phyloP scores from a whole-genome alignment of 2,113 vertebrate genomes.

The Cnemophilus loriae region DNA sequence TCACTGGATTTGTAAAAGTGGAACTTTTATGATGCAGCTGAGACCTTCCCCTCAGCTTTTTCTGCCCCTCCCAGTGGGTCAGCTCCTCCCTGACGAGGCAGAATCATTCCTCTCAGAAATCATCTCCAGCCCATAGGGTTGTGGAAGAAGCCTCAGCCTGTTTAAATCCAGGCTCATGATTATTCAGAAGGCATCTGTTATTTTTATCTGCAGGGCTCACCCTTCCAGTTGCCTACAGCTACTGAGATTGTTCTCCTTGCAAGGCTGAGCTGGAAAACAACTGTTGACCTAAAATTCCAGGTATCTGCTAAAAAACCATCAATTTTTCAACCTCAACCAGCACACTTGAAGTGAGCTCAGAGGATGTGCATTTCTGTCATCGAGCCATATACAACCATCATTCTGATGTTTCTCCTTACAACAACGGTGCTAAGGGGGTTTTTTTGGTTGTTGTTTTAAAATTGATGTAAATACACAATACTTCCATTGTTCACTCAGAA shows the following conservation, averaged over 20 bases:
- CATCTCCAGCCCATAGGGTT: background rate
- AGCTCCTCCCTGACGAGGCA: background rate
- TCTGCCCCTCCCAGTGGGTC: background rate
- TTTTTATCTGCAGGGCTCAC: background rate
- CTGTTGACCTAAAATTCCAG: background rate
- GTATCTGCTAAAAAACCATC: background rate
- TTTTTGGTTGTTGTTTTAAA: background rate
- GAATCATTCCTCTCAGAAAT: background rate
- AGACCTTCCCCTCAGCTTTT: background rate
- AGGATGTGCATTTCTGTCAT: background rate
- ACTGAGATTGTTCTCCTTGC: background rate
- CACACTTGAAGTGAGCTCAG: background rate
- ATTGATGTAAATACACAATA: background rate
- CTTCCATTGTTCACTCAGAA: background rate
- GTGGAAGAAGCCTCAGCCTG: background rate
- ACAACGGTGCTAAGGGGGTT: accelerated
- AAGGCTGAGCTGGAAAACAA: background rate
- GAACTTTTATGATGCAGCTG: background rate
- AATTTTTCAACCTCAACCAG: background rate
- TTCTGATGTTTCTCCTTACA: background rate
- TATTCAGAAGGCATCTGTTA: background rate
- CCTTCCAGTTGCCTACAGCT: background rate
- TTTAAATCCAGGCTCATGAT: background rate
- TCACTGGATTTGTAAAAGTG: background rate
- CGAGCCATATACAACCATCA: background rate